phyloP scores from a whole-genome alignment of 2,113 vertebrate genomes.

The Alethe castanea region DNA sequence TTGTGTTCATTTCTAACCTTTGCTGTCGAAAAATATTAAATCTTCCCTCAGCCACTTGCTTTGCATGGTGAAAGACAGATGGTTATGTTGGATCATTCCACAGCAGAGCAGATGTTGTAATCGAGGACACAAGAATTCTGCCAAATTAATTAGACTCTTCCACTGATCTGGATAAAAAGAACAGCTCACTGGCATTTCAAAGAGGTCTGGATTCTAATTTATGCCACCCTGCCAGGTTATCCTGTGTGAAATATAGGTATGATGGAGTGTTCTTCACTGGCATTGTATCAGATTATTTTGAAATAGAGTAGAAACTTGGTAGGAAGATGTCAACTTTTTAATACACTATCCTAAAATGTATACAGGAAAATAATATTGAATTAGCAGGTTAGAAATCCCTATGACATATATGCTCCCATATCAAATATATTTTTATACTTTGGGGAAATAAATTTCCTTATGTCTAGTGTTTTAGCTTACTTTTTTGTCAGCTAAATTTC shows the following conservation, averaged over 20 bases:
- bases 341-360: neutral
- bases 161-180: constrained; percentile 52
- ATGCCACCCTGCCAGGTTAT: neutral
- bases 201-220: neutral
- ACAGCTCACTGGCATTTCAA: neutral
- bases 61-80: constrained; percentile 64
- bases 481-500: neutral
- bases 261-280: neutral
- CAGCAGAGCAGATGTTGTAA: constrained; percentile 65
- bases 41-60: constrained; percentile 51
- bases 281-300: neutral
- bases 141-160: constrained; percentile 67
- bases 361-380: neutral
- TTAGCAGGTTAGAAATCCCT: neutral
- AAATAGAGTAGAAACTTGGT: neutral
- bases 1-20: constrained; percentile 33
- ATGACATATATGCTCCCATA: neutral
- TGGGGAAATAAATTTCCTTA: neutral
- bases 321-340: neutral
- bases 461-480: neutral
- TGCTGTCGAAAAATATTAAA: constrained; percentile 53
- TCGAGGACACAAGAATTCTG: constrained; percentile 46
- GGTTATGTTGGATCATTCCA: constrained; percentile 57
- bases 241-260: neutral
- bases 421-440: neutral